A percentile compares a stretch with the other conserved stretches of the same genome.
Conservation (phyloP, 2,113 vertebrate genomes). For the Piaya cayana region DNA sequence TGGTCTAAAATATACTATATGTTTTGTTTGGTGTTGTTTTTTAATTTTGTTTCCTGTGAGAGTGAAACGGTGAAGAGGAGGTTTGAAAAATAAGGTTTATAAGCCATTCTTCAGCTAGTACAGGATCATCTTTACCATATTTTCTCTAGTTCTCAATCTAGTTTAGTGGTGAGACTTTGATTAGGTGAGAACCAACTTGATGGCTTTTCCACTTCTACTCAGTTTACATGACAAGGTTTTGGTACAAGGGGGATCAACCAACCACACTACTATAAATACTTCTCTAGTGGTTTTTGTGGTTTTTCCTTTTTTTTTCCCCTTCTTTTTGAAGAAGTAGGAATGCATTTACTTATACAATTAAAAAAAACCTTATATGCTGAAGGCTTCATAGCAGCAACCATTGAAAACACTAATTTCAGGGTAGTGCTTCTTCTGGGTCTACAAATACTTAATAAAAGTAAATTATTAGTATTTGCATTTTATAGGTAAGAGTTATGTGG, state of each 20-base stretch:
- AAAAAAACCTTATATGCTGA: background rate
- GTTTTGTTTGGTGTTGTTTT: background rate
- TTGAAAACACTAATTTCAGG: background rate
- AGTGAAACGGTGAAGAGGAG: background rate
- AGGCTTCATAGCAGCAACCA: background rate
- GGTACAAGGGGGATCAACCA: rapidly evolving
- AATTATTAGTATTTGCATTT: background rate
- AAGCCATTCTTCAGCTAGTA: background rate
- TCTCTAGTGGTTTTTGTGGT: background rate
- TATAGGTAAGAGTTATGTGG: background rate
- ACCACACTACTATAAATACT: background rate
- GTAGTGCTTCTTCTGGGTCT: background rate
- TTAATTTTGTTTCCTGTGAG: background rate
- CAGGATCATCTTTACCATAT: background rate
- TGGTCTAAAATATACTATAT: background rate
- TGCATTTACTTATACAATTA: background rate
- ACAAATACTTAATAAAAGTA: background rate
- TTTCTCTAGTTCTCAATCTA: background rate
- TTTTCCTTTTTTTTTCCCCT: background rate
- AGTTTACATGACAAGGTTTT: background rate
- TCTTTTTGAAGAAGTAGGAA: background rate
- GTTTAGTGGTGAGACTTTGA: background rate
- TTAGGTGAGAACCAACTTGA: background rate
- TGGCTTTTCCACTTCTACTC: background rate
- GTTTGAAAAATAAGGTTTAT: background rate